Conservation (phyloP, 1,140 invertebrate species). For the Akabosia matsudoensis region DNA sequence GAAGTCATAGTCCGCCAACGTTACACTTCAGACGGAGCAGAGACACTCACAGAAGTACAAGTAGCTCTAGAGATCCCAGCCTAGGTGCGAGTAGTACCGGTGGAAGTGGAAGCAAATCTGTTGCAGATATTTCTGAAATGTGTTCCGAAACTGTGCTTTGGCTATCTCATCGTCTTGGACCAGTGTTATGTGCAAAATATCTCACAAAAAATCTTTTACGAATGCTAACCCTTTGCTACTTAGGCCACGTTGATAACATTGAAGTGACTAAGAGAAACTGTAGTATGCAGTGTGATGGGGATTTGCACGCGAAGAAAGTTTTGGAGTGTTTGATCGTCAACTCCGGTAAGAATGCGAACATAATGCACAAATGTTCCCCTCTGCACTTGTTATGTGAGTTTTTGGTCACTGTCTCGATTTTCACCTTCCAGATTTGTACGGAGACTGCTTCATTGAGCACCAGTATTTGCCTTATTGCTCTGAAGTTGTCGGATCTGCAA, state of each 20-base stretch:
- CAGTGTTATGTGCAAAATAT: constrained; percentile 85
- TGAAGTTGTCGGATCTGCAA: constrained; percentile 55
- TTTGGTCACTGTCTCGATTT: not conserved
- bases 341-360: constrained; percentile 60
- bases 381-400: not conserved
- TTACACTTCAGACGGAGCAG: not conserved
- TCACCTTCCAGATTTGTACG: constrained; percentile 68
- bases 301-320: constrained; percentile 76
- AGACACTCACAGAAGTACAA: constrained; percentile 3
- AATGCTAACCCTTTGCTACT: constrained; percentile 90
- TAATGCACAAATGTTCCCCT: not conserved
- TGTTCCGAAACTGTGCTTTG: constrained; percentile 86
- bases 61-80: constrained; percentile 12
- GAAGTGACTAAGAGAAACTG: constrained; percentile 49
- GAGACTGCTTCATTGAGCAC: constrained; percentile 85
- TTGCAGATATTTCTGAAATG: constrained; percentile 72
- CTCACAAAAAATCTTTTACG: constrained; percentile 86
- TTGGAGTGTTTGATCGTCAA: constrained; percentile 83
- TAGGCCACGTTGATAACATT: constrained; percentile 62
- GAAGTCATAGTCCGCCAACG: not conserved
- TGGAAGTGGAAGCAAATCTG: constrained; percentile 19
- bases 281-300: constrained; percentile 58
- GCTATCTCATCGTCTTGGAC: constrained; percentile 89
- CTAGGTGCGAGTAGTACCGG: not conserved
- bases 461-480: constrained; percentile 92